Conservation (phyloP, 2,113 vertebrate genomes). For the Toxotes chatareus region DNA sequence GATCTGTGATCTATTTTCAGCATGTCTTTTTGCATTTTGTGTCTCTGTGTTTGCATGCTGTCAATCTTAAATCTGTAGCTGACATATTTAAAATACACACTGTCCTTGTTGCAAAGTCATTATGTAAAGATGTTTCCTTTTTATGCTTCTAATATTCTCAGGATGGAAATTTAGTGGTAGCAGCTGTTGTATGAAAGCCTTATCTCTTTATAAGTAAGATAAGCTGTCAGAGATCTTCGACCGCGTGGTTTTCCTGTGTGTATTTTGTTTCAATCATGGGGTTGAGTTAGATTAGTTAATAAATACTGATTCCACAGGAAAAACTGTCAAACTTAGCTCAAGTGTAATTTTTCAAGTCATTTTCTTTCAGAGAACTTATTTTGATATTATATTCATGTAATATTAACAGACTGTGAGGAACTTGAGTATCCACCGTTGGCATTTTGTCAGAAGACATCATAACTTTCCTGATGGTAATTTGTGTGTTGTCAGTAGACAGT, state of each 20-base stretch:
- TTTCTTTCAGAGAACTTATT: not conserved
- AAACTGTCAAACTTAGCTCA: not conserved
- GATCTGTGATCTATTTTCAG: not conserved
- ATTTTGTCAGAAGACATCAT: no score
- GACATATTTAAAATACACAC: not conserved
- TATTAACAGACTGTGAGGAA: no score
- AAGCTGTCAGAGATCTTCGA: conserved; percentile 1
- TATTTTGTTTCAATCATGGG: not conserved
- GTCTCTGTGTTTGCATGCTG: conserved; percentile 55
- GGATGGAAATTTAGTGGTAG: not conserved
- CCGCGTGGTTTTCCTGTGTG: conserved; percentile 1
- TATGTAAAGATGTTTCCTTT: conserved; percentile 40
- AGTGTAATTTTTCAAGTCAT: not conserved
- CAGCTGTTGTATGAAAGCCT: conserved; percentile 33
- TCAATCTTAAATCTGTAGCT: no score
- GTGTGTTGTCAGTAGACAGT: no score
- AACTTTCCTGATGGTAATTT: no score
- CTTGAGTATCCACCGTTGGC: no score
- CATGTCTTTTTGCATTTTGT: not conserved
- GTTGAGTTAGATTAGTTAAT: not conserved
- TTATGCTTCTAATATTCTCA: not conserved
- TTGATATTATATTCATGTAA: not conserved
- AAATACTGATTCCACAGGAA: not conserved
- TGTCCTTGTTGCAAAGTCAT: conserved; percentile 38
- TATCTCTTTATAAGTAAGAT: conserved; percentile 23